Conservation (phyloP, 2,888 invertebrate genomes). For the Drosophila affinis region DNA sequence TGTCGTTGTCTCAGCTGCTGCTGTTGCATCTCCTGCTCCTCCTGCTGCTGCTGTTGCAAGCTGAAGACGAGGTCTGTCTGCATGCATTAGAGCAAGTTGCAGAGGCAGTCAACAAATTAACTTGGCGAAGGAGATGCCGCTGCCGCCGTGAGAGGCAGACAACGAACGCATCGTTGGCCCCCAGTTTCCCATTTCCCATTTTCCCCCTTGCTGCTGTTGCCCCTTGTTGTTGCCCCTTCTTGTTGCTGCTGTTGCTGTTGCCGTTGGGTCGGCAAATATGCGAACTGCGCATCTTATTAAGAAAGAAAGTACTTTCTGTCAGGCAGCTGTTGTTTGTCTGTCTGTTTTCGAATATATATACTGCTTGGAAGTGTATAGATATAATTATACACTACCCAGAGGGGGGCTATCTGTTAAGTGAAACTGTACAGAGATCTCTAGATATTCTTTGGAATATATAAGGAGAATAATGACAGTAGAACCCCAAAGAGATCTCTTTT, state of each 20-base stretch:
- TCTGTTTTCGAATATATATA: conserved; percentile 34
- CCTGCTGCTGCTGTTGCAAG: conserved; percentile 8
- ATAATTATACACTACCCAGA: conserved; percentile 13
- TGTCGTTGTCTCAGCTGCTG: conserved; percentile 62
- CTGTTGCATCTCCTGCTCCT: conserved; percentile 6
- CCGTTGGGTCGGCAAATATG: conserved; percentile 49
- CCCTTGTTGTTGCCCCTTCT: too few relatives aligned
- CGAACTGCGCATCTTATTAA: conserved; percentile 75
- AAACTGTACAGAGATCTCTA: too few relatives aligned
- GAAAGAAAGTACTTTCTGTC: conserved; percentile 79
- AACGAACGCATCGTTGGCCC: conserved; percentile 65
- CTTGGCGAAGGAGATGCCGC: conserved; percentile 48
- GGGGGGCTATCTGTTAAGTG: too few relatives aligned
- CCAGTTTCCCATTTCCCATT: conserved; percentile 26
- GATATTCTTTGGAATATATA: too few relatives aligned
- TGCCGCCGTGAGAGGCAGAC: conserved; percentile 16
- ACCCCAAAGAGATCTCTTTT: too few relatives aligned
- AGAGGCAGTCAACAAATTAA: conserved; percentile 72
- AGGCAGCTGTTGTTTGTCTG: conserved; percentile 57
- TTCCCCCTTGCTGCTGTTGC: conserved; percentile 1
- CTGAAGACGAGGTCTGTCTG: conserved; percentile 45
- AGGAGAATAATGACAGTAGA: too few relatives aligned
- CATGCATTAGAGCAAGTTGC: conserved; percentile 77
- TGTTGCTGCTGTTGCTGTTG: conserved; percentile 5
- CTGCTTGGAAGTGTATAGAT: conserved; percentile 18